Percentiles rank a stretch among this genome's conserved stretches.
Evolutionary conservation across 2,113 vertebrate genomes (phyloP).

Genomic region (Antigone vipio): DNA sequence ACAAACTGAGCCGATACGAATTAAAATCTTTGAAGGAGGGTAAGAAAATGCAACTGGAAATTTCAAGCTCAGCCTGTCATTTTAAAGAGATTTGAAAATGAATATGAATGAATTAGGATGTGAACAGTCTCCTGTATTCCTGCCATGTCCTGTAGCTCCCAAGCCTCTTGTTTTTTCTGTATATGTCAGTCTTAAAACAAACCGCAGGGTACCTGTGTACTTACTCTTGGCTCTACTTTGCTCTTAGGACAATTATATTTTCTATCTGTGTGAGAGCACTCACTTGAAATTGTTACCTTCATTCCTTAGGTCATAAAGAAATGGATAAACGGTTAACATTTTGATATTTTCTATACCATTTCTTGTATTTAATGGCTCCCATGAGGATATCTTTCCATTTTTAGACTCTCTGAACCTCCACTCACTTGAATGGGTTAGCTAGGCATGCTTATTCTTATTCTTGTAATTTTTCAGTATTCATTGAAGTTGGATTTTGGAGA

Average conservation of each 20-base stretch:
- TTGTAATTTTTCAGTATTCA: not conserved
- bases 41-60: conserved; percentile 74
- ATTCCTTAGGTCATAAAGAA: not conserved
- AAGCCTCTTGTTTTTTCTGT: not conserved
- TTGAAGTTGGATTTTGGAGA: not conserved
- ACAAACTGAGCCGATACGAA: conserved; percentile 89
- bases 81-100: conserved; percentile 1
- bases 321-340: not conserved
- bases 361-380: not conserved
- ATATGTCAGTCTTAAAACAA: not conserved
- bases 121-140: conserved; percentile 11
- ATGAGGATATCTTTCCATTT: not conserved
- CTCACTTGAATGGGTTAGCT: not conserved
- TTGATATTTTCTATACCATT: not conserved
- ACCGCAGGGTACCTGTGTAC: not conserved
- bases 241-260: not conserved
- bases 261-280: not conserved
- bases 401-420: not conserved
- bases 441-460: not conserved
- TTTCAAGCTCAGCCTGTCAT: conserved; percentile 25
- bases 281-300: not conserved
- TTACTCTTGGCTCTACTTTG: not conserved
- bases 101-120: not conserved
- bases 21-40: conserved; percentile 99
- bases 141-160: not conserved